These are phyloP conservation scores for Upupa epops DNA, from an alignment of 2,113 vertebrate species.

Conservation along the genomic window DNA sequence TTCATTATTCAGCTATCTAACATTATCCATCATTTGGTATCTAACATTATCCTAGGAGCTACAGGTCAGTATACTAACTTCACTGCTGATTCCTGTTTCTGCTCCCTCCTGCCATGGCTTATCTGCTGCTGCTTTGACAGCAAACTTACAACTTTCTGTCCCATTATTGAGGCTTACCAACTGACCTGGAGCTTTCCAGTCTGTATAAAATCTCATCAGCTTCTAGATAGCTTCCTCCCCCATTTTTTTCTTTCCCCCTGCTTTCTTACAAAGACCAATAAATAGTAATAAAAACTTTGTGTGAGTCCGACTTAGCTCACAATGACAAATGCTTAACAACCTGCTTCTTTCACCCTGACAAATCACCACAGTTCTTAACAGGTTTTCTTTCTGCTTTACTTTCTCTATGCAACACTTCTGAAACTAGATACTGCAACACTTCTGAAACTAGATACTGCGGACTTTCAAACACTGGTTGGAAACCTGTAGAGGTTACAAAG, in stretches of 20 bases:
- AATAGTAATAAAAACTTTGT: not conserved
- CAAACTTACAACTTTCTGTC: not conserved
- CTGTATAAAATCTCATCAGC: not conserved
- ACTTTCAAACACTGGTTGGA: not conserved
- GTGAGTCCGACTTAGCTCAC: not conserved
- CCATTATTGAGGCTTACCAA: not conserved
- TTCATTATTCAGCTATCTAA: not conserved
- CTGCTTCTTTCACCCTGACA: constrained; percentile 14
- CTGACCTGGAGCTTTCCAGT: not conserved
- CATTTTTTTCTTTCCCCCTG: not conserved
- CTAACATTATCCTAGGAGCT: not conserved
- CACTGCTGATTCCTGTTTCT: not conserved
- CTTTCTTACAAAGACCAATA: not conserved
- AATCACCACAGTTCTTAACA: not conserved
- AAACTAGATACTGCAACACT: constrained; percentile 1
- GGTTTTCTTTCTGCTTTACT: constrained; percentile 28
- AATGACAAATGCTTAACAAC: constrained; percentile 21
- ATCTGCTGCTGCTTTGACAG: not conserved
- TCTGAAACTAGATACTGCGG: not conserved
- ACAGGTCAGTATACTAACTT: not conserved
- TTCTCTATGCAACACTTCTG: not conserved
- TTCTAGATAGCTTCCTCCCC: not conserved
- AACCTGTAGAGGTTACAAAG: constrained; percentile 7
- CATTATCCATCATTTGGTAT: no score
- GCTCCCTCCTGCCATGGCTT: not conserved